phyloP scores from a whole-genome alignment of 2,888 invertebrate genomes.

The Spicauda simplicius region DNA sequence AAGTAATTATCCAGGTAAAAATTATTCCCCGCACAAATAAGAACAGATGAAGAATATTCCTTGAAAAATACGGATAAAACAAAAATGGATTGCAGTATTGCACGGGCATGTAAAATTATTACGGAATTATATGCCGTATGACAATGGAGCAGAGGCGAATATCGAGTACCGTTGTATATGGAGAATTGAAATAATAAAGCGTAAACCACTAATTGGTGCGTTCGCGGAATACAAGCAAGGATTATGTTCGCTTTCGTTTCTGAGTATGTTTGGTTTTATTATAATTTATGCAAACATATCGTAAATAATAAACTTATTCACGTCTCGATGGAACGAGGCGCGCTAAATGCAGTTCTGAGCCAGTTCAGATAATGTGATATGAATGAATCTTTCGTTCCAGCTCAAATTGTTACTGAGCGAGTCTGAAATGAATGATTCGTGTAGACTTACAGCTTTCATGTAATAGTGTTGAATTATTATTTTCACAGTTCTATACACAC shows the following conservation, averaged over 20 bases:
- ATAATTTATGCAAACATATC: too few species aligned
- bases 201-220: conserved; percentile 19
- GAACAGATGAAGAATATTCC: conserved; percentile 11
- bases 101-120: neutral
- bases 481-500: too few species aligned
- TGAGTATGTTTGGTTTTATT: neutral
- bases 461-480: too few species aligned
- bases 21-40: conserved; percentile 16
- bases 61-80: conserved; percentile 25
- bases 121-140: neutral
- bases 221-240: conserved; percentile 5
- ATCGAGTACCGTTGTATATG: neutral
- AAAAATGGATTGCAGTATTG: conserved; percentile 21
- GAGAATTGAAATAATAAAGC: conserved; percentile 21
- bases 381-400: too few species aligned
- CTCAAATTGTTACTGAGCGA: too few species aligned
- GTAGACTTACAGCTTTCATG: too few species aligned
- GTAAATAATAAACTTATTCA: too few species aligned
- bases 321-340: too few species aligned
- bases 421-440: too few species aligned
- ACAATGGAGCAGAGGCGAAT: neutral
- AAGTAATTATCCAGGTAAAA: conserved; percentile 34
- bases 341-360: too few species aligned
- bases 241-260: conserved; percentile 3
- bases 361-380: too few species aligned